Base-by-base conservation (phyloP, 2,888 invertebrate species). In the Drosophila rellima region DNA sequence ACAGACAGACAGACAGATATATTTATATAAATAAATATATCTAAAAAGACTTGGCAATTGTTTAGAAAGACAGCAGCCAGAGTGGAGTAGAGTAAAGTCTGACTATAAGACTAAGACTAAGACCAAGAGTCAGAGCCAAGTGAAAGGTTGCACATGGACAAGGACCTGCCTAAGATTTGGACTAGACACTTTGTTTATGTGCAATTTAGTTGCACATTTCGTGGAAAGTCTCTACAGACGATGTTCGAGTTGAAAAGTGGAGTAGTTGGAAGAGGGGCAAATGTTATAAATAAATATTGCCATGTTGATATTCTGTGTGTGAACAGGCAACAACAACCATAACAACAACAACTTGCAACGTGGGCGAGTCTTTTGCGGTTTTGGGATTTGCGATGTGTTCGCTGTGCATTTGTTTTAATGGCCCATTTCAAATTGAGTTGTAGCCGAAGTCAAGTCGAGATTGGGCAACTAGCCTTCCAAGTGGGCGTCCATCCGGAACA, bases 391-490 rank as follows among this genome's bases (percentile, higher is more conserved):
- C 73, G 78, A 80, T 77, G 78, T 80, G 79, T 73, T 79, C 67
- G 69, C 70, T 70, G 70, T 88, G 72, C 86, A 80, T 88, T 67
- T 77, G 80, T 80, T 88, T 88, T 83, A 83, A 83, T 83, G 83
- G 86, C 72, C 86, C 83, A 82, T 80, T 86, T 77, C 83, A 66
- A 88, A 83, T 83, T 82, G 83, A 84, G 88, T 68, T 84, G 88
- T 84, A 66, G 78, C 71, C 66, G 57, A 60, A 66, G 56, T 72
- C 48, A 20, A 39, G 23, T 39, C 44, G 33, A 59, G 45, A 62
- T 62, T 62, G 55, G 61, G 44, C 61, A 55, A 62, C 56, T 42
- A 33, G 72, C 66, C 57, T 23, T 13, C 54, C 69, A 67, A 71
- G 84, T 82, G 78, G 84, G 84, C 84, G 81, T 74, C 66, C 70